Base-by-base conservation (phyloP, 2,888 invertebrate genomes). In the Dryadula phaetusa region DNA sequence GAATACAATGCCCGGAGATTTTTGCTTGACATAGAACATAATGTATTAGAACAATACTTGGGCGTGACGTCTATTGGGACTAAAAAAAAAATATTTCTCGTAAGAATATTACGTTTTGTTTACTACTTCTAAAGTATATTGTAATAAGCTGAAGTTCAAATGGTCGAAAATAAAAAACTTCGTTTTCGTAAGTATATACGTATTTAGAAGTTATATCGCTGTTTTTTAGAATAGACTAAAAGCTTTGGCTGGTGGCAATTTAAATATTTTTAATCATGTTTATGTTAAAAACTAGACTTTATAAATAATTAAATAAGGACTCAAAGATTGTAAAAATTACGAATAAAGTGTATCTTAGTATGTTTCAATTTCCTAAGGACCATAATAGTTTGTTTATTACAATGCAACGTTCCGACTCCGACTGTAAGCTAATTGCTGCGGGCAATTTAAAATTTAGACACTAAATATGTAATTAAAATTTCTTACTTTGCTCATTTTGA, bases 11-110 rank as follows among this genome's bases (percentile, higher is more conserved):
- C 78, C 79, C 81, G 79, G 79, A 78, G 81, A 84, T 82, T 83
- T 86, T 82, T 72, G 80, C 75, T 76, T 74, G 79, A 42, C 14
- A 32, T 40, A 16, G 60, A 78, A 78, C 80, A 85, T 86, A 84
- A 84, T 81, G 86, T 82, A 84, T 80, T 77, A 79, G 78, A 88
- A 91, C 90, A 90, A 89, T 90, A 75, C 86, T 7, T 32, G 60
- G 60, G 60, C 44, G 60, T 44, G 28, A 60, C 44, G 12, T 40
- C n/a, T 16, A 25, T 56, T 16, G n/a, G 25, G 22, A 40, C 2
- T 16, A n/a, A n/a, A n/a, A n/a, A n/a, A n/a, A n/a, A 28, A 28
- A 28, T 28, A 28, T 28, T 28, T 28, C 28, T 28, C 28, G 28
- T 28, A 28, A 28, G 28, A 28, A 28, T 28, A 28, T 28, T 28